Percentiles rank a stretch among this genome's conserved stretches.
phyloP scores from a whole-genome alignment of 2,888 invertebrate genomes.

The Biston stratarius region DNA sequence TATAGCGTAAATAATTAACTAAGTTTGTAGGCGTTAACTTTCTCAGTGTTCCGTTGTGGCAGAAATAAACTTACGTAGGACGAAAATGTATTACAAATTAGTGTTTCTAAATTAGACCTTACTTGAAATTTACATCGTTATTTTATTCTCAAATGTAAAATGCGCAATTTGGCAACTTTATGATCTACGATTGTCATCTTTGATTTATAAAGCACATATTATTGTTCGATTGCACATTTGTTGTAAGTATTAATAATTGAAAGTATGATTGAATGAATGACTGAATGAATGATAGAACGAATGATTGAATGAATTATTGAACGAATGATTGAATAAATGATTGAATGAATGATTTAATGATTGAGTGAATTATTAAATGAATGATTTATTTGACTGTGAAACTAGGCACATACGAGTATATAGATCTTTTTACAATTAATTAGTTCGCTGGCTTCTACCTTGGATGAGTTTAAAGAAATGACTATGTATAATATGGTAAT shows the following conservation, averaged over 20 bases:
- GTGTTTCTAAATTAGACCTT: conserved; percentile 22
- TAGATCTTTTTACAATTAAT: too few relatives aligned
- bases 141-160: too few relatives aligned
- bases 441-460: too few relatives aligned
- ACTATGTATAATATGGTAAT: too few relatives aligned
- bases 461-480: too few relatives aligned
- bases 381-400: background rate
- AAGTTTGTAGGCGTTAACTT: conserved; percentile 47
- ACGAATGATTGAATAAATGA: background rate
- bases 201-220: too few relatives aligned
- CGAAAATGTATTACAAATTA: conserved; percentile 29
- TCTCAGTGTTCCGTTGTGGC: conserved; percentile 39
- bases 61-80: conserved; percentile 44
- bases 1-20: conserved; percentile 49
- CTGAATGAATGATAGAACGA: background rate
- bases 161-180: background rate
- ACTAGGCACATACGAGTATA: too few relatives aligned
- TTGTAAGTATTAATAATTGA: too few relatives aligned
- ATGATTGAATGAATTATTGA: background rate
- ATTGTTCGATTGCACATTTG: too few relatives aligned
- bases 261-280: background rate
- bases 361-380: background rate
- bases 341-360: too few relatives aligned
- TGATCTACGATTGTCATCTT: too few relatives aligned
- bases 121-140: conserved; percentile 3